These are phyloP conservation scores for Mycteria americana DNA, from an alignment of 2,797 vertebrate genomes.

Conservation along the genomic window DNA sequence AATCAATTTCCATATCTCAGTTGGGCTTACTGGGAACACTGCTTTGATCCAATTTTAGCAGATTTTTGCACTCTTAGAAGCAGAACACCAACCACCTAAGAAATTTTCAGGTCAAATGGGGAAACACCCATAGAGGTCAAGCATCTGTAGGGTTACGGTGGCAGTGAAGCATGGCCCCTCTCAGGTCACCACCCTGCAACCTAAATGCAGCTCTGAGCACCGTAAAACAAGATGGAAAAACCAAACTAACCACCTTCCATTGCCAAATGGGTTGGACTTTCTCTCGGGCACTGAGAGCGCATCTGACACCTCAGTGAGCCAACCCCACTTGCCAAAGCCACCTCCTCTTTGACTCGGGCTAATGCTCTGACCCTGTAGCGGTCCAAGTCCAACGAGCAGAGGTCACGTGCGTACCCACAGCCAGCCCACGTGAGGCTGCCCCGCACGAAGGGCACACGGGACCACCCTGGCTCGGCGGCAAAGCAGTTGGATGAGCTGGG, in stretches of 20 bases:
- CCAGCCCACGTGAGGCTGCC: background rate
- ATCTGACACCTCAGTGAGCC: background rate
- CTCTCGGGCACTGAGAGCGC: background rate
- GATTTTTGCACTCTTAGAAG: background rate
- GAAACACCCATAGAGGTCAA: background rate
- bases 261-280: background rate
- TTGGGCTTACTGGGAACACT: background rate
- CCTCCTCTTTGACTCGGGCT: background rate
- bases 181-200: background rate
- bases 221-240: background rate
- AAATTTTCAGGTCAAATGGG: background rate
- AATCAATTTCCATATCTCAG: background rate
- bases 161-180: background rate
- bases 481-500: background rate
- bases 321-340: background rate
- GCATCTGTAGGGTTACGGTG: background rate
- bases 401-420: accelerated
- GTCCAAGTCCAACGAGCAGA: background rate
- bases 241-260: background rate
- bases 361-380: background rate
- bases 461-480: accelerated
- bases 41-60: background rate
- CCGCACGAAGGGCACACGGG: accelerated
- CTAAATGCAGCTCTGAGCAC: background rate
- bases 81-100: background rate